Conservation (phyloP, 2,888 invertebrate genomes). For the Rhimphoctona megacephalus region DNA sequence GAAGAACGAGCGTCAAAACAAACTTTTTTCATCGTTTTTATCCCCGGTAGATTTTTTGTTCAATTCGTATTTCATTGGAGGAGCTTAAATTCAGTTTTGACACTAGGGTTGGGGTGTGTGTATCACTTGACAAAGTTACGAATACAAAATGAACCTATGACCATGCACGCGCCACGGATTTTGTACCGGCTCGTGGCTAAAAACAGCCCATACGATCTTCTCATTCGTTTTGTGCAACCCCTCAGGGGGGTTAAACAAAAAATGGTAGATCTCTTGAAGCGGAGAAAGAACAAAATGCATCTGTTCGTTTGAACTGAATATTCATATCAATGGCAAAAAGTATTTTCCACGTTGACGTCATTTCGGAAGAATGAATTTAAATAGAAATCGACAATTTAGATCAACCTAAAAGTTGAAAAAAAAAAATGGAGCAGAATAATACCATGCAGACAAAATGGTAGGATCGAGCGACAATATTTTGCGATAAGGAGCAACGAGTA, state of each 20-base stretch:
- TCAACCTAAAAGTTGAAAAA: too few relatives aligned
- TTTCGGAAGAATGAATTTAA: neutral
- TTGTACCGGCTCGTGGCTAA: conserved; percentile 26
- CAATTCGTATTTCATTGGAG: conserved; percentile 33
- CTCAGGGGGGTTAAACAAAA: conserved; percentile 9
- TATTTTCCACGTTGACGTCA: neutral
- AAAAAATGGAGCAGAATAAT: neutral
- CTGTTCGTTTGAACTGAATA: conserved; percentile 30
- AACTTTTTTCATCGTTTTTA: conserved; percentile 29
- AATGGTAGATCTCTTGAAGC: neutral
- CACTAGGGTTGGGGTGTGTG: conserved; percentile 18
- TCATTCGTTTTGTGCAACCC: conserved; percentile 34
- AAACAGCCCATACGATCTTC: conserved; percentile 12
- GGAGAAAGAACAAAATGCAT: conserved; percentile 38
- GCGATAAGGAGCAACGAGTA: neutral
- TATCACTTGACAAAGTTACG: conserved; percentile 21
- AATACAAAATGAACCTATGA: conserved; percentile 9
- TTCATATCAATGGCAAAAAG: conserved; percentile 12
- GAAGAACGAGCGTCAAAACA: conserved; percentile 40
- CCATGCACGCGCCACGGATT: conserved; percentile 29
- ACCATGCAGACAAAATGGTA: neutral
- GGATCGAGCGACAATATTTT: neutral
- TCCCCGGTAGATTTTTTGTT: conserved; percentile 9
- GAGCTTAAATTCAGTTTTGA: conserved; percentile 33
- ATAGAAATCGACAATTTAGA: neutral